Evolutionary conservation across 2,888 invertebrate species (phyloP), one percentile per base, ranked within the genome.

Genomic region (Spicauda simplicius): DNA sequence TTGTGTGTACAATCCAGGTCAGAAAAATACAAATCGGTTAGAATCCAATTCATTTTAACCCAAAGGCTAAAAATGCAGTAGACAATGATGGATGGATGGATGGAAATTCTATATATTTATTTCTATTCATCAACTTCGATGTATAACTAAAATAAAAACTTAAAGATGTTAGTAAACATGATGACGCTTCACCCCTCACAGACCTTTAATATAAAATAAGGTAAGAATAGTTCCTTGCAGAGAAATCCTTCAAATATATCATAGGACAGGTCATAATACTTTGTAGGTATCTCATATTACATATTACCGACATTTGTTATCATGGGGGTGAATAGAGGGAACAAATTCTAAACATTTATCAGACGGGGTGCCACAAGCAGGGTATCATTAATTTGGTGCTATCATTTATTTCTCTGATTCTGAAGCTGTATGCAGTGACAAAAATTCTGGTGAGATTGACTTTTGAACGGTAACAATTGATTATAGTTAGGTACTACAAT

Each of bases 271-370:
- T n/a, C n/a, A 45, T 45, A 45, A 45, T 45, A 45, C n/a, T n/a
- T 45, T n/a, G 45, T 45, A 45, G n/a, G 45, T 45, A 45, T 45
- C 45, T 45, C 45, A 45, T 45, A 45, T 45, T 45, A 45, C 45
- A 33, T 50, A 50, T 50, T 50, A 50, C 18, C 41, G 33, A 54
- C 66, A 59, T 65, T 58, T 66, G 59, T 66, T 66, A 55, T 55
- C 19, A 19, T 12, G 11, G 33, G 48, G 60, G 66, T 69, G 72
- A 72, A 73, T 72, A 69, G 72, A 68, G 69, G 68, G 73, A 70
- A 74, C 73, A 74, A 74, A 76, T 76, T 74, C 73, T 74, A 74
- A 73, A 73, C 76, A 77, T 77, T 76, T 73, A 68, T 76, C 76
- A 77, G 69, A 48, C 50, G 69, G 61, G 52, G 25, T 76, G 76